Evolutionary conservation across 1,140 invertebrate genomes (phyloP).

Genomic region (Papilio machaon): DNA sequence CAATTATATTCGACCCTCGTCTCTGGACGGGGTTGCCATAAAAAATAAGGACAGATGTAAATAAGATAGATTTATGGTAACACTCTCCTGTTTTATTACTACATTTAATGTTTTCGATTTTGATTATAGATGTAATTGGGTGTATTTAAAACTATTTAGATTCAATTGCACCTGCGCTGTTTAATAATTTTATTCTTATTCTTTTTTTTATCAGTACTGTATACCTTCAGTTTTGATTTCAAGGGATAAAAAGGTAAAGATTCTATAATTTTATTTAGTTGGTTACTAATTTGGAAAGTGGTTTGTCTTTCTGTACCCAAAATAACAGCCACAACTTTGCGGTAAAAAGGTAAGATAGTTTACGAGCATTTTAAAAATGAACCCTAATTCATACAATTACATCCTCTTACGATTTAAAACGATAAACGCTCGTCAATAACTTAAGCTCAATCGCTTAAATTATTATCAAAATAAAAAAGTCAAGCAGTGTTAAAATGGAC

Average conservation of each 20-base stretch:
- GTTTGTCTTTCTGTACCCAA: not conserved
- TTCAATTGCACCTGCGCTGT: not conserved
- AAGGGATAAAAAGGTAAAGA: not conserved
- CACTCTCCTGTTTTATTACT: conserved; percentile 27
- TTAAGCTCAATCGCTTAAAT: conserved; percentile 32
- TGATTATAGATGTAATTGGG: conserved; percentile 28
- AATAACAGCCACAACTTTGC: not conserved
- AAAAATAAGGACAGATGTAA: conserved; percentile 40
- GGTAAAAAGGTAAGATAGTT: not conserved
- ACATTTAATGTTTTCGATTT: conserved; percentile 22
- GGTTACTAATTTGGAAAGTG: not conserved
- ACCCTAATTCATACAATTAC: conserved; percentile 11
- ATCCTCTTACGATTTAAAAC: not conserved
- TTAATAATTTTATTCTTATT: not conserved
- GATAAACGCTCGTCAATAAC: conserved; percentile 10
- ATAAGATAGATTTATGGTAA: conserved; percentile 39
- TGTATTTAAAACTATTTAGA: not conserved
- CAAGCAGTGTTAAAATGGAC: conserved; percentile 28
- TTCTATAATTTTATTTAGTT: not conserved
- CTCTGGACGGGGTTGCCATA: conserved; percentile 35
- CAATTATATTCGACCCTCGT: conserved; percentile 39
- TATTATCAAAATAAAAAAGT: conserved; percentile 37
- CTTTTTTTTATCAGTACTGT: not conserved
- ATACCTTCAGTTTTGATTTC: not conserved
- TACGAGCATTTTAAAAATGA: not conserved